Base-by-base conservation (phyloP, 2,113 vertebrate genomes). In the Micronycteris hirsuta region DNA sequence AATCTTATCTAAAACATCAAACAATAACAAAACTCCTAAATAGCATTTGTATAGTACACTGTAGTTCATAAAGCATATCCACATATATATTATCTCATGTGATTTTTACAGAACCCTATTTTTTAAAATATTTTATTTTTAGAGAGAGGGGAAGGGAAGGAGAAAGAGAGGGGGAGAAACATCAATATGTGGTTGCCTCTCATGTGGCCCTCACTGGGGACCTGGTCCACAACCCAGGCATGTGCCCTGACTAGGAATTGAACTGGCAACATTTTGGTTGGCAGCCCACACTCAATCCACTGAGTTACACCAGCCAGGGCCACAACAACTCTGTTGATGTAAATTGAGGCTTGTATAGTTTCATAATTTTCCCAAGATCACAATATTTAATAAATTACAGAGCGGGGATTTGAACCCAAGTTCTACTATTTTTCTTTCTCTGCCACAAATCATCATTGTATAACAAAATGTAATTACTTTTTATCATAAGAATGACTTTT, bases 401-500 rank as follows among this genome's bases (percentile, higher is more conserved):
- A 65, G 4, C 20, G 94, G 5, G 31, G 11, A 89, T 28, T 89
- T 90, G 77, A 97, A 78, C 58, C 11, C 78, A 83, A 74, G 20
- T 82, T 71, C 49, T 92, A 20, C 56, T 65, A 10, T 81, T 93
- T 22, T 80, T 74, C 52, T 24, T 89, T 89, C 28, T 83, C 81
- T 76, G 24, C 52, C 28, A 89, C 38, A 96, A 90, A 87, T 91
- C 43, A 84, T 77, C n/a, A 26, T 56, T 86, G 3, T 91, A 56
- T 86, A 94, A 86, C 26, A 24, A 80, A 95, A 76, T 84, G 17
- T 83, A 97, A 92, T 89, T 87, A 87, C 14, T 89, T 93, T 89
- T 92, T 89, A 71, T 76, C 84, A 95, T 92, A 97, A 93, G 28
- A 89, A 93, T 92, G 67, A 95, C 63, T 93, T 96, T 91, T 83